Conservation (phyloP, 2,113 vertebrate species). For the Tetrax tetrax region DNA sequence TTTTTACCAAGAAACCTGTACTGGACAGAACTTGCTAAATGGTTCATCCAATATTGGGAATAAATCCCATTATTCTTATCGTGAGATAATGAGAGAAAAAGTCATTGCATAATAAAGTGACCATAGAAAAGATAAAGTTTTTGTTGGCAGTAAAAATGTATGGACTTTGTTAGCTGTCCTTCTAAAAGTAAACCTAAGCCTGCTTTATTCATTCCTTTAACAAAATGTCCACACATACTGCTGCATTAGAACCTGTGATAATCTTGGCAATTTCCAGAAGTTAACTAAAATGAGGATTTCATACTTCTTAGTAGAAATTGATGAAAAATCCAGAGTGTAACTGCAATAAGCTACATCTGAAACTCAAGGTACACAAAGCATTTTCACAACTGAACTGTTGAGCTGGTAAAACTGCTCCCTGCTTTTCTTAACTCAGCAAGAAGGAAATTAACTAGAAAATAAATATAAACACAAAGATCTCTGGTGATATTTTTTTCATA, state of each 20-base stretch:
- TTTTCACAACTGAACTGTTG: neutral
- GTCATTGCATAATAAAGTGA: neutral
- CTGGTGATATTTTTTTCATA: neutral
- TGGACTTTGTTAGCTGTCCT: neutral
- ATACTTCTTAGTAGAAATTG: neutral
- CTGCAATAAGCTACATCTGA: neutral
- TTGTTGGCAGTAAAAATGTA: neutral
- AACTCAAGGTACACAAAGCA: neutral
- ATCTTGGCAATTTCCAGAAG: neutral
- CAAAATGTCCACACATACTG: neutral
- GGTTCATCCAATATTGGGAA: neutral
- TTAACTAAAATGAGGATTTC: neutral
- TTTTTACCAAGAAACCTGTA: neutral
- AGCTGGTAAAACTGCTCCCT: neutral
- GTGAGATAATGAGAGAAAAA: neutral
- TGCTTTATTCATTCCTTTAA: neutral
- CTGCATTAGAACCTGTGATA: neutral
- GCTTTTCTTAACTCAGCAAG: neutral
- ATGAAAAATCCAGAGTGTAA: neutral
- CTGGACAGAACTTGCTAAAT: neutral
- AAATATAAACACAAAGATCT: neutral
- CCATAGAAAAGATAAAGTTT: neutral
- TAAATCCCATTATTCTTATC: neutral
- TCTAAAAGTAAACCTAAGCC: neutral
- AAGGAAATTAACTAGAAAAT: neutral